These are phyloP conservation scores for Gobius niger DNA, from an alignment of 2,113 vertebrate species.

Conservation along the genomic window DNA sequence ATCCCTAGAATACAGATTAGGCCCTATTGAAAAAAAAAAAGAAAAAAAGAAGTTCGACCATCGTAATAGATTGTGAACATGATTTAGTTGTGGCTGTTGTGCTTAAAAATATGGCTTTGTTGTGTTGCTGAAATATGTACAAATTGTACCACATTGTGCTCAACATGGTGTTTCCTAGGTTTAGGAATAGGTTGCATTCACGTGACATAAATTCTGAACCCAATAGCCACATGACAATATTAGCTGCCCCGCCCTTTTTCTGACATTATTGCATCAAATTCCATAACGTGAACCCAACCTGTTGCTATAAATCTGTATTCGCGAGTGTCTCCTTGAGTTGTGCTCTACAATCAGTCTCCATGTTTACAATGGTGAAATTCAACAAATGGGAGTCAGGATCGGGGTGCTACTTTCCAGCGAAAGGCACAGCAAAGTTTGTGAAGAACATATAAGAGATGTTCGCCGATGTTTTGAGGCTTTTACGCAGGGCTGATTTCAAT, in stretches of 20 bases:
- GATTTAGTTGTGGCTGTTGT: neutral
- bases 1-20: too few relatives aligned
- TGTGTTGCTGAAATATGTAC: neutral
- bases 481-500: too few relatives aligned
- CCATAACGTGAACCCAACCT: too few relatives aligned
- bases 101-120: neutral
- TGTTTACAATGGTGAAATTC: neutral
- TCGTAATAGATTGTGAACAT: neutral
- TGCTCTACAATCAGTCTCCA: neutral
- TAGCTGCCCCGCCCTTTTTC: too few relatives aligned
- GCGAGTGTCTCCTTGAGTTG: neutral
- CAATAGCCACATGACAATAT: too few relatives aligned
- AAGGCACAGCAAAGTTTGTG: constrained; percentile 22
- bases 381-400: neutral
- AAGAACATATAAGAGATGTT: too few relatives aligned
- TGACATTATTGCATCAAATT: too few relatives aligned
- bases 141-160: neutral
- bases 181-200: neutral
- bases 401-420: constrained; percentile 18
- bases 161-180: neutral
- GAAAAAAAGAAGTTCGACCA: too few relatives aligned
- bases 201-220: neutral
- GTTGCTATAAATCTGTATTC: too few relatives aligned
- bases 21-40: too few relatives aligned
- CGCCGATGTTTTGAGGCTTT: too few relatives aligned